These are phyloP conservation scores for Diaperis boleti DNA, from an alignment of 2,888 invertebrate genomes.

Conservation along the genomic window DNA sequence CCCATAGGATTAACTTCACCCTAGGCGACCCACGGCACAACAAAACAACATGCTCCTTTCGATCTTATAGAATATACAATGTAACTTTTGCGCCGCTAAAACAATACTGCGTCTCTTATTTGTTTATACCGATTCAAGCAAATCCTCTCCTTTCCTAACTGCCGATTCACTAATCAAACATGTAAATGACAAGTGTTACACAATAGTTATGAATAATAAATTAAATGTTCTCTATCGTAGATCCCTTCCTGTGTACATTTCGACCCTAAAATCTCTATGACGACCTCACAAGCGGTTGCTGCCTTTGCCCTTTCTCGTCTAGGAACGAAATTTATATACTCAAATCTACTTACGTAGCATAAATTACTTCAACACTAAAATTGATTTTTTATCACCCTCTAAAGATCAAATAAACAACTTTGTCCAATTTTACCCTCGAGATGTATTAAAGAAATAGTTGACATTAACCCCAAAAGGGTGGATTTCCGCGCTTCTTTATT, in stretches of 20 bases:
- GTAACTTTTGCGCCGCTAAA: constrained; percentile 13
- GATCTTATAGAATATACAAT: constrained; percentile 20
- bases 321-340: constrained; percentile 32
- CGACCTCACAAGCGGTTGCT: constrained; percentile 31
- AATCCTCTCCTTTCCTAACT: constrained; percentile 6
- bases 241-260: constrained; percentile 40
- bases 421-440: constrained; percentile 20
- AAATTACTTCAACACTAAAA: constrained; percentile 23
- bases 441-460: constrained; percentile 31
- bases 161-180: constrained; percentile 27
- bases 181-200: constrained; percentile 34
- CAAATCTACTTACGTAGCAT: constrained; percentile 35
- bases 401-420: constrained; percentile 14
- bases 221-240: constrained; percentile 33
- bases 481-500: constrained; percentile 11
- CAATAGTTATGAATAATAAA: constrained; percentile 42
- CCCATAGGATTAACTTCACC: constrained; percentile 46
- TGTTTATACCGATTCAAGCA: not conserved
- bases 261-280: constrained; percentile 41
- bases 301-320: constrained; percentile 34
- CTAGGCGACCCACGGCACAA: constrained; percentile 30
- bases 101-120: constrained; percentile 16
- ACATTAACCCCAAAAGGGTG: constrained; percentile 29
- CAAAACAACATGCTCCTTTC: constrained; percentile 37
- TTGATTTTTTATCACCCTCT: too few relatives aligned